A percentile compares a stretch with the other conserved stretches of the same genome.
Conservation (phyloP, 2,888 invertebrate species). For the Pilophorus perplexus region DNA sequence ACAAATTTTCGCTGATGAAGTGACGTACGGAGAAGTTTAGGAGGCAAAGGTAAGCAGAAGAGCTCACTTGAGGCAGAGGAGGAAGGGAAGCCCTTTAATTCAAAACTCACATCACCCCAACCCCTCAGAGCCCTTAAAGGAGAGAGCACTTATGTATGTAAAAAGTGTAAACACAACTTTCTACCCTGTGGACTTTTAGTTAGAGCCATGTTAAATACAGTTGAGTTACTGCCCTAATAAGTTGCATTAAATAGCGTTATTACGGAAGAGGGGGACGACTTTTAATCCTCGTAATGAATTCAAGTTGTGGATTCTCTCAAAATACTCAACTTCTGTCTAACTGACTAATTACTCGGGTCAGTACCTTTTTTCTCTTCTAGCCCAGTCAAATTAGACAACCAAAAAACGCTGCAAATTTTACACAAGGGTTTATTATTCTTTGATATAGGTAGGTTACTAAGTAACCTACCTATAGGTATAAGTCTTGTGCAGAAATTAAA, state of each 20-base stretch:
- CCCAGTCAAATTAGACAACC: too few relatives aligned
- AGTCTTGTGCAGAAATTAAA: too few relatives aligned
- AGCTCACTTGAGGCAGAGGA: neutral
- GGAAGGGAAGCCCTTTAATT: constrained; percentile 29
- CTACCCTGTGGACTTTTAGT: constrained; percentile 37
- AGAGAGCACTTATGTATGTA: constrained; percentile 39
- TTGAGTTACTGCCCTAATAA: constrained; percentile 37
- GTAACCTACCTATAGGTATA: too few relatives aligned
- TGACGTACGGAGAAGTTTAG: constrained; percentile 40
- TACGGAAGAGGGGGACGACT: constrained; percentile 18
- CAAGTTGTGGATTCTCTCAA: constrained; percentile 22
- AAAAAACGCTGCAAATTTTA: too few relatives aligned
- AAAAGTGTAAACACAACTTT: constrained; percentile 40
- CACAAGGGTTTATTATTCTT: too few relatives aligned
- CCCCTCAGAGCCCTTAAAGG: constrained; percentile 5
- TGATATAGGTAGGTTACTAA: too few relatives aligned
- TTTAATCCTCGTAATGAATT: constrained; percentile 29
- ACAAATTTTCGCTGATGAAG: constrained; percentile 40
- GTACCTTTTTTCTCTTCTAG: too few relatives aligned
- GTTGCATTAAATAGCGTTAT: constrained; percentile 37
- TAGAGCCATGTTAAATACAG: constrained; percentile 38
- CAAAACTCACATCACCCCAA: constrained; percentile 31
- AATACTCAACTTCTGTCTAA: constrained; percentile 13
- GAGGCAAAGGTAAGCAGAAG: constrained; percentile 32
- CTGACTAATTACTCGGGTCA: constrained; percentile 4